Base-by-base conservation (phyloP, 2,797 vertebrate species). In the Scarus forsteni region DNA sequence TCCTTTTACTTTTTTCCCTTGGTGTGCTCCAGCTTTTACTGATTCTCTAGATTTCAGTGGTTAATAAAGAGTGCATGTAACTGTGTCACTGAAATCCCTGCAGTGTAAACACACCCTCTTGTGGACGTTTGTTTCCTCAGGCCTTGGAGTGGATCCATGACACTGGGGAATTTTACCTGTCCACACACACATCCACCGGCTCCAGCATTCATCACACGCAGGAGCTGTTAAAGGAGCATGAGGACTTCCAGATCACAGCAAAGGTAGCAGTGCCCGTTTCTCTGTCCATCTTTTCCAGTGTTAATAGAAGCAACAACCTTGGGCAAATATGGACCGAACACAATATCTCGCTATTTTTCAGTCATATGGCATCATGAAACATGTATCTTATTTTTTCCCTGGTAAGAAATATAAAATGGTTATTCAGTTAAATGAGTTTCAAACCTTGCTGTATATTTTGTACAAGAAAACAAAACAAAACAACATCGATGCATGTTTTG, bases 81-180 rank as follows among this genome's bases (percentile, higher is more conserved):
- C 18, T 10, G n/a, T 69, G 55, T 44, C 48, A 56, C 61, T 65
- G 14, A 76, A 83, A 54, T 67, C 64, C 45, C 69, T 70, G 45
- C 52, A 6, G 58, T 78, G 38, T 58, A 19, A 60, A 18, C 44
- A 38, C 48, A 1, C 67, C 83, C 46, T 79, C 55, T 57, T 65
- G 50, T 59, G 65, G 84, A 73, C 75, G 73, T 64, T 40, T 66
- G 66, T 80, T 71, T 76, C 46, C 48, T n/a, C 85, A 99, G 98
- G 98, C 98, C 46, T 85, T 99, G 59, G 98, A 99, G 71, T 99
- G 98, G 98, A 99, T 99, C 90, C 98, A 99, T 55, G 98, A 99
- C 92, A 99, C 95, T 0, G 98, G 98, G 34, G 98, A 99, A 85
- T 99, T 99, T 90, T 99, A 99, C 93, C 95, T 99, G 84, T 98